Conservation (phyloP, 1,140 invertebrate species). For the Drosophila sechellia region DNA sequence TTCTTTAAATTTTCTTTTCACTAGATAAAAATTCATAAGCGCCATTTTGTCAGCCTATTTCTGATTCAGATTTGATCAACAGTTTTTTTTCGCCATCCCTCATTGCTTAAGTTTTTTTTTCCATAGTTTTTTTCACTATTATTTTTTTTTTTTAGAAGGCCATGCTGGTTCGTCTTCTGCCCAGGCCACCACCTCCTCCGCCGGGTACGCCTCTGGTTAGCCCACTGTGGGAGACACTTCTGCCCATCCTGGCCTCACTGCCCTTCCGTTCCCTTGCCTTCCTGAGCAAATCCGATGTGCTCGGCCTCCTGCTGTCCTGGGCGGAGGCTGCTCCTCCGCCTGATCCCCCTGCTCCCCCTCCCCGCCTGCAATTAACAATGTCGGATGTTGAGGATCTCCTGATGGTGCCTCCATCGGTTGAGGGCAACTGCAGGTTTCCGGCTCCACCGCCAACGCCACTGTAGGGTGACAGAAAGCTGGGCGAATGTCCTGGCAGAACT, state of each 20-base stretch:
- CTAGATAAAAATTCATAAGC: slow-evolving; percentile 71
- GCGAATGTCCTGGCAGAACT: slow-evolving; percentile 38
- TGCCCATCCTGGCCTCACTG: slow-evolving; percentile 78
- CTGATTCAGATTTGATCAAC: slow-evolving; percentile 33
- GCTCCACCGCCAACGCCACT: slow-evolving; percentile 6
- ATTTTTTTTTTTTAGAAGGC: slow-evolving; percentile 64
- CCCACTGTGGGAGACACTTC: slow-evolving; percentile 80
- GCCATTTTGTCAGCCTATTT: slow-evolving; percentile 72
- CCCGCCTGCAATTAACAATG: slow-evolving; percentile 62
- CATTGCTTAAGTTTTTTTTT: background rate
- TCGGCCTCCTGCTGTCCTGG: slow-evolving; percentile 69
- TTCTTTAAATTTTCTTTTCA: slow-evolving; percentile 1
- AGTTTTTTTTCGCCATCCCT: slow-evolving; percentile 31
- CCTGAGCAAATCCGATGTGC: slow-evolving; percentile 78
- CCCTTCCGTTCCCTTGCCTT: slow-evolving; percentile 79
- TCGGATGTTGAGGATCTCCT: slow-evolving; percentile 80
- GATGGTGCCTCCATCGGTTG: slow-evolving; percentile 43
- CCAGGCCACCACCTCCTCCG: slow-evolving; percentile 53
- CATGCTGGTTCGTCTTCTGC: slow-evolving; percentile 80
- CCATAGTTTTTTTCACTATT: background rate
- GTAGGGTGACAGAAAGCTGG: slow-evolving; percentile 63
- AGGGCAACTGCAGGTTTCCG: slow-evolving; percentile 15
- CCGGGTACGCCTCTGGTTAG: slow-evolving; percentile 65
- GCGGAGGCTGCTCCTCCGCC: slow-evolving; percentile 3
- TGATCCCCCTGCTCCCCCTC: slow-evolving; percentile 22